These are phyloP conservation scores for Myotis myotis DNA, from an alignment of 2,797 vertebrate genomes.

Conservation along the genomic window DNA sequence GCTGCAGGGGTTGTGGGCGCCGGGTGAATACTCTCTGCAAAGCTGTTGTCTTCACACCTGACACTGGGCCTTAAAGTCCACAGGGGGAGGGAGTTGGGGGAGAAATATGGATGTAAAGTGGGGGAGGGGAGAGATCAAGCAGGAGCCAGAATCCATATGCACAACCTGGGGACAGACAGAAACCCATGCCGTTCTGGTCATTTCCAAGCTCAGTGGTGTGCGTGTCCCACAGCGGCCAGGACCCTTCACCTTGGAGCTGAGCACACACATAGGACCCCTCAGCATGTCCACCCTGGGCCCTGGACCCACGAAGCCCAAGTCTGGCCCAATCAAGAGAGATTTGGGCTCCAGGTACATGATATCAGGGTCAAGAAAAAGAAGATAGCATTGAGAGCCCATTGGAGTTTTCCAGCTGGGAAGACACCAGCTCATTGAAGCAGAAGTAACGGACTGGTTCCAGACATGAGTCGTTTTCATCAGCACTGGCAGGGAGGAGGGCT, in stretches of 20 bases:
- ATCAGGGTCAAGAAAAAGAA: neutral
- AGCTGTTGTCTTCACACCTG: no score
- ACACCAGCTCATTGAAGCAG: constrained; percentile 8
- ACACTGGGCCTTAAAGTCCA: neutral
- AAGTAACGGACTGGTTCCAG: constrained; percentile 61
- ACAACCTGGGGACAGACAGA: neutral
- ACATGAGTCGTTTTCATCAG: constrained; percentile 45
- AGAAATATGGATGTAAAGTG: neutral
- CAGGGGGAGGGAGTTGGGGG: neutral
- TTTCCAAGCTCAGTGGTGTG: neutral
- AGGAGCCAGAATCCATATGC: neutral
- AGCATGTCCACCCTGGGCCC: neutral
- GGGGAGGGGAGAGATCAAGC: neutral
- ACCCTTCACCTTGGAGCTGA: neutral
- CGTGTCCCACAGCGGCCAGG: neutral
- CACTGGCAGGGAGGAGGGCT: constrained; percentile 2
- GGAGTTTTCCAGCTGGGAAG: constrained; percentile 41
- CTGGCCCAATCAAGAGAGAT: neutral
- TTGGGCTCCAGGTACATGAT: neutral
- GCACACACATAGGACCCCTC: neutral
- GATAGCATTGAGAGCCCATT: neutral
- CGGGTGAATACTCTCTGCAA: no score
- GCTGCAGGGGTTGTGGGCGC: no score
- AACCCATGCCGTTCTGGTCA: neutral
- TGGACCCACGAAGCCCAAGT: neutral